These are phyloP conservation scores for Nestor notabilis DNA, from an alignment of 2,113 vertebrate genomes.

Conservation along the genomic window DNA sequence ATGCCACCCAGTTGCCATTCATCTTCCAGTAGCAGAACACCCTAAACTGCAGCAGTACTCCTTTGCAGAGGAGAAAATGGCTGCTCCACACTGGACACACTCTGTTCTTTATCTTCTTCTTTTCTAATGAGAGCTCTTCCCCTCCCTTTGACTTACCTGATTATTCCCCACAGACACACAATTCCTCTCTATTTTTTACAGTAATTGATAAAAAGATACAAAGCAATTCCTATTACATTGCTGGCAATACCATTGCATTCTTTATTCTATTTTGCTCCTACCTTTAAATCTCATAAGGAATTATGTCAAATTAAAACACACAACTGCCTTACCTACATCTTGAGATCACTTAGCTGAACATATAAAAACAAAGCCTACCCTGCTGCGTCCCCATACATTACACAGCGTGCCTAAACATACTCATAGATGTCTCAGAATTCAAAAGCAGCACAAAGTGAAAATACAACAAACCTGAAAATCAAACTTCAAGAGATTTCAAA, in stretches of 20 bases:
- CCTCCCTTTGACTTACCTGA: neutral
- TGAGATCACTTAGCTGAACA: neutral
- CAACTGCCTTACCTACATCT: neutral
- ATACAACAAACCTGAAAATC: neutral
- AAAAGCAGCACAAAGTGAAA: neutral
- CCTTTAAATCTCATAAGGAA: neutral
- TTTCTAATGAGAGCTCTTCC: neutral
- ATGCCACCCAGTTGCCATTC: fast-evolving
- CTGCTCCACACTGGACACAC: too few species aligned
- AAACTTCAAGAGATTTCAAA: neutral
- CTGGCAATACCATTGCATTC: neutral
- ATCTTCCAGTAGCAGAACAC: fast-evolving
- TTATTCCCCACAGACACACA: neutral
- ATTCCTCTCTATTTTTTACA: neutral
- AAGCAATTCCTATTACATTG: neutral
- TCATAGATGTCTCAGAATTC: neutral
- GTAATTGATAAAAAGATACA: neutral
- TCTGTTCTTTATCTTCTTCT: neutral
- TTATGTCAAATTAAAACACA: neutral
- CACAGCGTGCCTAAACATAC: neutral
- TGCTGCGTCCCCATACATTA: neutral
- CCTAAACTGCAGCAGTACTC: neutral
- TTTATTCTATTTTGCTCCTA: neutral
- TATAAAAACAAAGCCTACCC: neutral
- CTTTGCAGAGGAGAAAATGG: neutral